Percentiles rank a stretch among this genome's conserved stretches.
Evolutionary conservation across 2,797 vertebrate genomes (phyloP).

Genomic region (Galagoides demidoff): DNA sequence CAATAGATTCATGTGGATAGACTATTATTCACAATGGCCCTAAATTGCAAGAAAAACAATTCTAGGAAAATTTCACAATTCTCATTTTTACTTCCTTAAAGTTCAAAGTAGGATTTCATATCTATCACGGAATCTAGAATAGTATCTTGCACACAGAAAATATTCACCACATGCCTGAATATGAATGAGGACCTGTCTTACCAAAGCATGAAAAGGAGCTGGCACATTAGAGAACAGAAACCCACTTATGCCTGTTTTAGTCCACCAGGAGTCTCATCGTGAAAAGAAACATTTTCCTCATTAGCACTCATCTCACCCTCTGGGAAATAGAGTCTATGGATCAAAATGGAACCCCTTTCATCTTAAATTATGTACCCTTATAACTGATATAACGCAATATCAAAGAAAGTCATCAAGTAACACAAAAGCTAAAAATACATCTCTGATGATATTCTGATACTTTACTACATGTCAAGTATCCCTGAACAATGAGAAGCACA

Average conservation of each 20-base stretch:
- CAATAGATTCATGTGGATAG: neutral
- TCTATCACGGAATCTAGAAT: neutral
- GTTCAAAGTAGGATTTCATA: neutral
- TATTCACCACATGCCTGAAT: neutral
- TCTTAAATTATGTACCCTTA: neutral
- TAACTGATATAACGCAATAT: neutral
- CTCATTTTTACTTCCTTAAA: constrained; percentile 17
- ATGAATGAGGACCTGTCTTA: neutral
- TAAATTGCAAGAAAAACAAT: constrained; percentile 22
- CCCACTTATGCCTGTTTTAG: neutral
- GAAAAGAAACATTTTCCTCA: neutral
- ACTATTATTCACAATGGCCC: neutral
- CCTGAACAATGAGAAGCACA: constrained; percentile 22
- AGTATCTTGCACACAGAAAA: neutral
- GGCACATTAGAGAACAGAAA: neutral
- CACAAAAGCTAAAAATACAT: neutral
- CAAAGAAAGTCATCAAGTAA: neutral
- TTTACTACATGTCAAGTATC: neutral
- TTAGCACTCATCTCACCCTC: neutral
- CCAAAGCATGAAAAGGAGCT: neutral
- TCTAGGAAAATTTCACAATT: neutral
- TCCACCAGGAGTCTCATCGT: neutral
- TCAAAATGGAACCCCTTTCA: neutral
- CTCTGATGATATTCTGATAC: neutral
- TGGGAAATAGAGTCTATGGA: neutral